Evolutionary conservation across 2,888 invertebrate genomes (phyloP).

Genomic region (Orthonevra nobilis): DNA sequence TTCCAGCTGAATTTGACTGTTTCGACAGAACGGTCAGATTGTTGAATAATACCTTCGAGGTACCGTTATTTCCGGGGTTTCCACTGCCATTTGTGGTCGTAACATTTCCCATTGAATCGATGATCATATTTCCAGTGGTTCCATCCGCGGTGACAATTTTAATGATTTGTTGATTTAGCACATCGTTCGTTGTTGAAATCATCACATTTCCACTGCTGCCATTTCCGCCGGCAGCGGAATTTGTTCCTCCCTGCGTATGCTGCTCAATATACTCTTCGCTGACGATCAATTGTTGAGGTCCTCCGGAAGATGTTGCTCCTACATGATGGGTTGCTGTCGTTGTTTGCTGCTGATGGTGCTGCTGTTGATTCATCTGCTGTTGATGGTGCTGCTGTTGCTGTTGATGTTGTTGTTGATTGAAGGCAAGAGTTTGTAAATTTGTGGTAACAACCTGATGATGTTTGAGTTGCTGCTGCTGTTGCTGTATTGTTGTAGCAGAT

Average conservation of each 20-base stretch:
- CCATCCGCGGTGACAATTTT: constrained; percentile 79
- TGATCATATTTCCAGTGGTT: constrained; percentile 78
- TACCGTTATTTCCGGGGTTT: constrained; percentile 71
- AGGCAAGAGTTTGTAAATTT: constrained; percentile 61
- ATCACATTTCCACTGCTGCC: constrained; percentile 72
- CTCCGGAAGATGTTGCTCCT: constrained; percentile 21
- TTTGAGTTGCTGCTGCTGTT: constrained; percentile 71
- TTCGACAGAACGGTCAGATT: constrained; percentile 79
- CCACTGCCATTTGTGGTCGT: constrained; percentile 67
- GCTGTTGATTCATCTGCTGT: constrained; percentile 71
- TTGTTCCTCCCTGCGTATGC: constrained; percentile 51
- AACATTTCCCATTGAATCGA: constrained; percentile 75
- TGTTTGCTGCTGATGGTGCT: constrained; percentile 63
- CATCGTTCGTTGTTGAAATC: constrained; percentile 75
- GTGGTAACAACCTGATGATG: constrained; percentile 71
- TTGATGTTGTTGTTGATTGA: constrained; percentile 71
- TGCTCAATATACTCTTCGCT: constrained; percentile 75
- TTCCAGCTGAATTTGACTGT: constrained; percentile 72
- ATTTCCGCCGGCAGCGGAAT: constrained; percentile 44
- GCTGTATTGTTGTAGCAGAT: constrained; percentile 67
- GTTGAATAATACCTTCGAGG: constrained; percentile 78
- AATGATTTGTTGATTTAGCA: constrained; percentile 79
- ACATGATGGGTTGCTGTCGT: constrained; percentile 41
- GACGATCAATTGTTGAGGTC: constrained; percentile 75
- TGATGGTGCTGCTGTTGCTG: constrained; percentile 62